These are phyloP conservation scores for Heliconius erato DNA, from an alignment of 2,888 invertebrate species.

Conservation along the genomic window DNA sequence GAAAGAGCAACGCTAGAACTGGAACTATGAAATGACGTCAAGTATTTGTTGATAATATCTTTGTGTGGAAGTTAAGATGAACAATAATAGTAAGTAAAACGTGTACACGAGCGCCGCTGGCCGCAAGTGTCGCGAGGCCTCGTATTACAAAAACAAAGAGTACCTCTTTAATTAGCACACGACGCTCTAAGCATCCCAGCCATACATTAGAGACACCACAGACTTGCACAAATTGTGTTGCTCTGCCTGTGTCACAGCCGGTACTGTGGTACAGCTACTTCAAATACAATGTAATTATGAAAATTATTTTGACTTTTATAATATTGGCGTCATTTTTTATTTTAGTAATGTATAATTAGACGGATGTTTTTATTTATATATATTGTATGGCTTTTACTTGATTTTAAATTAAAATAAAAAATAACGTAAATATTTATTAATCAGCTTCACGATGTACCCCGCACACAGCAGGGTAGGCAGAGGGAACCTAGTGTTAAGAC, in stretches of 20 bases:
- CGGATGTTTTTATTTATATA: too few species aligned
- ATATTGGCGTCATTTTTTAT: not conserved
- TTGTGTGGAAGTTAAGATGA: conserved; percentile 27
- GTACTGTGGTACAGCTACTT: conserved; percentile 12
- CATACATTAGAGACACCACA: conserved; percentile 55
- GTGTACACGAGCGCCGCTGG: conserved; percentile 45
- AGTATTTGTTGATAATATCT: conserved; percentile 18
- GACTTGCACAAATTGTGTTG: conserved; percentile 53
- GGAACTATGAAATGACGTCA: not conserved
- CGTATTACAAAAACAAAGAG: conserved; percentile 72
- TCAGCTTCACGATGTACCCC: too few species aligned
- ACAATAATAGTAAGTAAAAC: conserved; percentile 44
- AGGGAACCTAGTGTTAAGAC: too few species aligned
- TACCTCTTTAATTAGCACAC: conserved; percentile 71
- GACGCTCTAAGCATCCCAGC: conserved; percentile 46
- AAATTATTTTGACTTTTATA: not conserved
- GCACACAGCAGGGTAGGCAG: too few species aligned
- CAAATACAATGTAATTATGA: not conserved
- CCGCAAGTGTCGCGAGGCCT: conserved; percentile 64
- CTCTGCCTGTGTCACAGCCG: conserved; percentile 33
- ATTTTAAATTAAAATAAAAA: too few species aligned
- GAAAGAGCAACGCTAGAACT: not conserved
- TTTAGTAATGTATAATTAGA: not conserved
- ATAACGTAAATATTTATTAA: too few species aligned
- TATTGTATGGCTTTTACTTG: too few species aligned